Evolutionary conservation across 2,888 invertebrate genomes (phyloP).

Genomic region (Drosophila greeni): DNA sequence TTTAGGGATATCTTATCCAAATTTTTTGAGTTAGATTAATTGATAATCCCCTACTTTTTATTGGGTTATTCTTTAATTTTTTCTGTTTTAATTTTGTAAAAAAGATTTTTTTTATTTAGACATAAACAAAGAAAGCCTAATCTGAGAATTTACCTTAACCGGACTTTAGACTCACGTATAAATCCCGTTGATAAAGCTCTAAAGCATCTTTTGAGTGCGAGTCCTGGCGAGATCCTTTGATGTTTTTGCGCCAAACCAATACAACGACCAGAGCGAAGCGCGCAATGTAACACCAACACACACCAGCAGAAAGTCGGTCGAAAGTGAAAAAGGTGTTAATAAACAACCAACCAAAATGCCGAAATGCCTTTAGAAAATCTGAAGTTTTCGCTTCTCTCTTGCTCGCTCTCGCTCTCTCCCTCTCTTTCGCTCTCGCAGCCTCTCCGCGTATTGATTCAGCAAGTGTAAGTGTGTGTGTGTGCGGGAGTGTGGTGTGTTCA

Average conservation of each 20-base stretch:
- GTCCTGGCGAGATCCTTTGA: slow-evolving; percentile 1
- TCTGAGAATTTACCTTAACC: neutral
- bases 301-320: slow-evolving; percentile 24
- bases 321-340: slow-evolving; percentile 57
- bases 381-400: slow-evolving; percentile 18
- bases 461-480: slow-evolving; percentile 14
- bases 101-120: no score
- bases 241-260: slow-evolving; percentile 1
- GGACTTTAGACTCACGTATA: neutral
- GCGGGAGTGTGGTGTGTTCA: slow-evolving; percentile 54
- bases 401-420: slow-evolving; percentile 13
- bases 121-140: no score
- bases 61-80: neutral
- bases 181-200: neutral
- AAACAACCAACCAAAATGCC: slow-evolving; percentile 70
- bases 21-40: neutral
- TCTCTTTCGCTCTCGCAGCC: neutral
- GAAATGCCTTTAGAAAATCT: slow-evolving; percentile 48
- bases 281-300: slow-evolving; percentile 15
- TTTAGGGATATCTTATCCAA: neutral
- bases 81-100: neutral
- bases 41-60: no score
- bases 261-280: neutral
- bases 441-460: slow-evolving; percentile 59
- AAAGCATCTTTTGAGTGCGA: no score